These are phyloP conservation scores for Luperina testacea DNA, from an alignment of 2,888 invertebrate species.

Conservation along the genomic window DNA sequence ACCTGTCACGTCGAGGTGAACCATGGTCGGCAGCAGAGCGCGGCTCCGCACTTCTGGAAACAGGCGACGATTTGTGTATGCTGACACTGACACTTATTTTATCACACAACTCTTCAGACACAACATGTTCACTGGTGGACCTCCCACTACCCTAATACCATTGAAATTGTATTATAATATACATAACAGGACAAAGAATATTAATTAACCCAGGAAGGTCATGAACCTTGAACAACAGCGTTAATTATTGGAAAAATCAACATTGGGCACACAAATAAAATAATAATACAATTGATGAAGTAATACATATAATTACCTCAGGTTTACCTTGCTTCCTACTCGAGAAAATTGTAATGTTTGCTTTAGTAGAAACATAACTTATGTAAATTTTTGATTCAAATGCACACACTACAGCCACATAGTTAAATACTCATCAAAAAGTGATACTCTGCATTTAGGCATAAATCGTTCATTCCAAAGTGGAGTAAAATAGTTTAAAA, in stretches of 20 bases:
- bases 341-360: conserved; percentile 83
- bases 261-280: conserved; percentile 53
- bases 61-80: conserved; percentile 52
- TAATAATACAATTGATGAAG: conserved; percentile 52
- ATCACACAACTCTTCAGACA: conserved; percentile 30
- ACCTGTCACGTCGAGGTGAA: conserved; percentile 87
- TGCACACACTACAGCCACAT: conserved; percentile 72
- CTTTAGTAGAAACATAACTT: conserved; percentile 88
- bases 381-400: conserved; percentile 77
- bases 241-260: conserved; percentile 56
- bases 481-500: conserved; percentile 68
- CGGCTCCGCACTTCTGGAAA: conserved; percentile 79
- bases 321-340: conserved; percentile 82
- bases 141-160: conserved; percentile 27
- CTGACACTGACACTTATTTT: conserved; percentile 42
- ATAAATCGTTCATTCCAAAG: conserved; percentile 74
- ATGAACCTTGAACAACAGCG: conserved; percentile 78
- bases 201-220: conserved; percentile 78
- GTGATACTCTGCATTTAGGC: conserved; percentile 68
- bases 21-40: conserved; percentile 80
- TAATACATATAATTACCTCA: conserved; percentile 79
- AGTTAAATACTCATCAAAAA: conserved; percentile 70
- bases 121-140: conserved; percentile 46
- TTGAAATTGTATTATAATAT: conserved; percentile 47
- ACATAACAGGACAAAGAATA: conserved; percentile 69